phyloP scores from a whole-genome alignment of 2,797 vertebrate genomes.

The Cheirogaleus major region DNA sequence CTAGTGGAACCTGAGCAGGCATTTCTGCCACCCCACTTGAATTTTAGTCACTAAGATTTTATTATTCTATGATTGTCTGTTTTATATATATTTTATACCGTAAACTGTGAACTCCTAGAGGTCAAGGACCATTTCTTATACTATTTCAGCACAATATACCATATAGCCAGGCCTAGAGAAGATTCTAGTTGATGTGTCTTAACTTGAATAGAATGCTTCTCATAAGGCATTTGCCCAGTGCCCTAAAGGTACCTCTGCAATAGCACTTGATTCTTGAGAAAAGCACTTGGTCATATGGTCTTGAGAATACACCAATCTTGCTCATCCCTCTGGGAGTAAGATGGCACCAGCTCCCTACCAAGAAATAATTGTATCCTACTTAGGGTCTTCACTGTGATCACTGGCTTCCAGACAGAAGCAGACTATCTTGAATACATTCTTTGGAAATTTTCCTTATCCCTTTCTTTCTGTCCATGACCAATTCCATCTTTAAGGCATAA shows the following conservation, averaged over 20 bases:
- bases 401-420: conserved; percentile 20
- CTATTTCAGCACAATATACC: neutral
- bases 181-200: neutral
- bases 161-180: neutral
- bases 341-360: neutral
- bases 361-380: neutral
- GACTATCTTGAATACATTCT: neutral
- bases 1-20: neutral
- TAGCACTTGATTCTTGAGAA: neutral
- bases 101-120: neutral
- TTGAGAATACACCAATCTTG: neutral
- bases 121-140: neutral
- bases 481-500: conserved; percentile 53
- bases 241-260: neutral
- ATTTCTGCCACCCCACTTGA: neutral
- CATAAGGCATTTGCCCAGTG: neutral
- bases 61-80: neutral
- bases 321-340: neutral
- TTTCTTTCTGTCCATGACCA: neutral
- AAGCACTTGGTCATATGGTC: neutral
- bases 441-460: neutral
- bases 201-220: neutral
- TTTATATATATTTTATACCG: neutral
- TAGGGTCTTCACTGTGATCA: neutral
- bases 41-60: neutral